A percentile compares a stretch with the other conserved stretches of the same genome.
Evolutionary conservation across 1,140 invertebrate genomes (phyloP).

Genomic region (Aporrectodea caliginosa): DNA sequence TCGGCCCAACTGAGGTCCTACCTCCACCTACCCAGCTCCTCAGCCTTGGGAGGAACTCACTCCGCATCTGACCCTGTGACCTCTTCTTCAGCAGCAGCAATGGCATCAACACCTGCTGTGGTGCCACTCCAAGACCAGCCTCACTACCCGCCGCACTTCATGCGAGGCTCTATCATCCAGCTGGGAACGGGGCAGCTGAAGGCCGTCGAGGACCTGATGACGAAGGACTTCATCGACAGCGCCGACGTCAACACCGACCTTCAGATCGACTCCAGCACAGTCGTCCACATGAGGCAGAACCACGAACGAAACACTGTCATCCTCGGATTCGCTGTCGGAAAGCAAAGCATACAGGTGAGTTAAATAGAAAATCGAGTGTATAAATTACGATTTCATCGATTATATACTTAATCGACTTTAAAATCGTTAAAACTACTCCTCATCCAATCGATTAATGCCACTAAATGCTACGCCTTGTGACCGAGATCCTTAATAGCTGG

Average conservation of each 20-base stretch:
- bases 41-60: neutral
- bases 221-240: conserved; percentile 58
- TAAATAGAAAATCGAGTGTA: too few relatives aligned
- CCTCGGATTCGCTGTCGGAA: conserved; percentile 56
- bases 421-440: too few relatives aligned
- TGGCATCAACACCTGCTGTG: neutral
- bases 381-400: too few relatives aligned
- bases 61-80: neutral
- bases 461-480: too few relatives aligned
- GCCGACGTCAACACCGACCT: conserved; percentile 56
- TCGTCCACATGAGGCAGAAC: conserved; percentile 55
- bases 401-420: too few relatives aligned
- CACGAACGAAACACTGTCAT: conserved; percentile 47
- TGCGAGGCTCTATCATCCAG: conserved; percentile 67
- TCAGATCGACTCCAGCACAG: conserved; percentile 58
- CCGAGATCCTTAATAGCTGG: too few relatives aligned
- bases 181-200: conserved; percentile 70
- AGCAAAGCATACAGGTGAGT: conserved; percentile 55
- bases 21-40: neutral
- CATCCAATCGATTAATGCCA: too few relatives aligned
- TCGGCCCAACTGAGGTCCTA: neutral
- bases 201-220: conserved; percentile 68
- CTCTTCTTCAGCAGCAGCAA: neutral
- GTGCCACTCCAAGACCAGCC: conserved; percentile 21
- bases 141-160: conserved; percentile 56